Percentiles rank a stretch among this genome's conserved stretches.
phyloP scores from a whole-genome alignment of 2,113 vertebrate species.

The Laticauda colubrina region DNA sequence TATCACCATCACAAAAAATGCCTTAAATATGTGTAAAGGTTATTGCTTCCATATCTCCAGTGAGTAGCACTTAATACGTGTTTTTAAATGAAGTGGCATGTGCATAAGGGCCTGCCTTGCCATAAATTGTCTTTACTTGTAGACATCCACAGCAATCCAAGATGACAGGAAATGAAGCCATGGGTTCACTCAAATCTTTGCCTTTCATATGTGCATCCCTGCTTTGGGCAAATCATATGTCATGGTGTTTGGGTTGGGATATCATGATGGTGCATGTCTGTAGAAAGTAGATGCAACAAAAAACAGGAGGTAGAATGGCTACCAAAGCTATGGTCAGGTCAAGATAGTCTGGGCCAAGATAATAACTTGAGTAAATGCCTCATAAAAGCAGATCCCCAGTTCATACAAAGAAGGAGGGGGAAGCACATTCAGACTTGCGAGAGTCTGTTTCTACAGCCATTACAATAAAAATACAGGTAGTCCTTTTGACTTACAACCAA shows the following conservation, averaged over 20 bases:
- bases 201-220: not conserved
- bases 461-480: not conserved
- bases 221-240: not conserved
- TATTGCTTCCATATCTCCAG: not conserved
- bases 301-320: not conserved
- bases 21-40: not conserved
- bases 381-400: not conserved
- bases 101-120: not conserved
- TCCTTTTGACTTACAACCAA: not conserved
- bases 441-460: not conserved
- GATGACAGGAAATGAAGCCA: not conserved
- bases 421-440: not conserved
- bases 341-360: not conserved
- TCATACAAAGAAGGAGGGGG: not conserved
- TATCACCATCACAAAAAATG: not conserved
- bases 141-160: not conserved
- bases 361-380: not conserved
- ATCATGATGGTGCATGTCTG: not conserved
- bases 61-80: not conserved
- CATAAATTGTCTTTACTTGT: not conserved
- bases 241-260: not conserved
- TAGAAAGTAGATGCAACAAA: not conserved
- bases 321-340: not conserved
- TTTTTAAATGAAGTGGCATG: not conserved
- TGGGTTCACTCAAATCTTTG: not conserved